Base-by-base conservation (phyloP, 92 coral and sea anemone species). In the Zoanthus sociatus region DNA sequence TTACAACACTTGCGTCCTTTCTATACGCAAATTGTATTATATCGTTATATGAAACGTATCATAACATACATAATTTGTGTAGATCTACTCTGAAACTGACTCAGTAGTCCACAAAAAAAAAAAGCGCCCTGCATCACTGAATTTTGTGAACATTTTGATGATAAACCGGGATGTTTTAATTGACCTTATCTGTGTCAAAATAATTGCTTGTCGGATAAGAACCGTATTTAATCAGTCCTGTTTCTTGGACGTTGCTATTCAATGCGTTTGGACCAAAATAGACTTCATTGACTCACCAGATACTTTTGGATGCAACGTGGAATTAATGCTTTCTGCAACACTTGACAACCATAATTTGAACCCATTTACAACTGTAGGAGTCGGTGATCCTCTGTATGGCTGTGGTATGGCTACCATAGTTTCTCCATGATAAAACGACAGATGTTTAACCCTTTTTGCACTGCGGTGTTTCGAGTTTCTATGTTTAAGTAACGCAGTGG, bases 401-500 rank as follows among this genome's bases (percentile, higher is more conserved):
- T 72, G 60, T 58, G 83, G 69, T 45, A 76, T 33, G 56, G 78
- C 53, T 71, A 71, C 76, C 46, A 86, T 69, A 69, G 76, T 79
- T 66, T 86, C 89, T 33, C 83, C 83, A 74, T 75, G 42, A 64
- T 58, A 76, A 55, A 86, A 86, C 66, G 83, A 79, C 67, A 86
- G 89, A 61, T 67, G 70, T 72, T 86, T 86, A 55, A 76, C 71
- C 74, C 71, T 63, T 60, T 68, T 86, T 33, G 83, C 89, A 51
- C 55, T 56, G 63, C 83, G 83, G 53, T 86, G 89, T 58, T 63
- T 86, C 78, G 75, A 75, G 68, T 73, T 61, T 86, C 89, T 86
- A 60, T 86, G 83, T 45, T 72, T 86, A 69, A 86, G 78, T 30
- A 86, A 86, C 73, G 89, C 89, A 42, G 89, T 86, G 46, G 88